phyloP scores from a whole-genome alignment of 2,113 vertebrate species.

The Entosphenus tridentatus region DNA sequence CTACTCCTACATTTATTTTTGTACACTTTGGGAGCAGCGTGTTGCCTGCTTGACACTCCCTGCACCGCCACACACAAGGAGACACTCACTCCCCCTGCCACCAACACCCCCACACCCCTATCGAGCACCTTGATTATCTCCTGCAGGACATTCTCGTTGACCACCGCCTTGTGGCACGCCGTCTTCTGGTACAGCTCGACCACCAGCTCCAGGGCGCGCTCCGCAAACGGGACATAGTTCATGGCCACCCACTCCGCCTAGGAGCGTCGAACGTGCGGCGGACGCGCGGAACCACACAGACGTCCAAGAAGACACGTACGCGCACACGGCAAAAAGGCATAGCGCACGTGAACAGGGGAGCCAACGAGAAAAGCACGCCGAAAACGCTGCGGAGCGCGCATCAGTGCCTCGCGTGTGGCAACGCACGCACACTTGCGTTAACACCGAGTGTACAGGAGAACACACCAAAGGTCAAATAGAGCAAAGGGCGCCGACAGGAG shows the following conservation, averaged over 20 bases:
- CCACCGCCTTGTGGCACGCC: conserved; percentile 92
- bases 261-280: conserved; percentile 15
- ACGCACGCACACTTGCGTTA: too few relatives aligned
- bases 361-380: too few relatives aligned
- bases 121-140: conserved; percentile 67
- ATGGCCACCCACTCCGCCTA: conserved; percentile 97
- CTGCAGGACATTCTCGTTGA: conserved; percentile 78
- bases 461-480: too few relatives aligned
- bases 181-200: conserved; percentile 96
- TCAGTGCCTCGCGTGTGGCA: too few relatives aligned
- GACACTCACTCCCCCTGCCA: not conserved
- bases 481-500: too few relatives aligned
- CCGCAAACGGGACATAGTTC: conserved; percentile 97
- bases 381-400: too few relatives aligned
- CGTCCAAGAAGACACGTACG: conserved; percentile 8
- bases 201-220: conserved; percentile 78
- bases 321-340: conserved; percentile 10
- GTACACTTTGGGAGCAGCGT: too few relatives aligned
- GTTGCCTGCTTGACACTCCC: not conserved
- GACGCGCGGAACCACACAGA: too few relatives aligned
- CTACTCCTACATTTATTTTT: too few relatives aligned
- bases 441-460: too few relatives aligned
- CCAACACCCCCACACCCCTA: not conserved
- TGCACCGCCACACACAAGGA: not conserved
- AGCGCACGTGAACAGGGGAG: too few relatives aligned